phyloP scores from a whole-genome alignment of 2,888 invertebrate genomes.

The Ornithoptera priamus region DNA sequence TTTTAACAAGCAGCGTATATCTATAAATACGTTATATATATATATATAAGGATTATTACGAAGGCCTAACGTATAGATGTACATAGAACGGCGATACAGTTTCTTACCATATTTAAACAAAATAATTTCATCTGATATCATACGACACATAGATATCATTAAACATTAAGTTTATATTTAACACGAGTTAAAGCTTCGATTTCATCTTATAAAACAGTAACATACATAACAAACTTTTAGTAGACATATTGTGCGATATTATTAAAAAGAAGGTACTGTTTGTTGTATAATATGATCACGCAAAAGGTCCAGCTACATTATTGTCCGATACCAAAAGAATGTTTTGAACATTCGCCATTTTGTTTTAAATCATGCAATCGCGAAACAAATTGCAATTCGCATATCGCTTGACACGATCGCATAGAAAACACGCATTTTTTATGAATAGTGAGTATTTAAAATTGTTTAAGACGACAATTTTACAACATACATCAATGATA shows the following conservation, averaged over 20 bases:
- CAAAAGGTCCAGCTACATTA: constrained; percentile 62
- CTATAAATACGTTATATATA: constrained; percentile 18
- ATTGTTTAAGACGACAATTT: constrained; percentile 60
- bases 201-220: constrained; percentile 65
- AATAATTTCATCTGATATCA: constrained; percentile 30
- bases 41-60: neutral
- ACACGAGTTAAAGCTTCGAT: constrained; percentile 76
- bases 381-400: constrained; percentile 4
- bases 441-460: constrained; percentile 29
- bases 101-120: constrained; percentile 26
- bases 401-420: constrained; percentile 26
- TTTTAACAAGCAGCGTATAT: constrained; percentile 26
- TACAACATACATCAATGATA: constrained; percentile 57
- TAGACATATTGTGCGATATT: constrained; percentile 35
- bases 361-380: constrained; percentile 26
- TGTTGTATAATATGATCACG: constrained; percentile 32
- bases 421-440: constrained; percentile 10
- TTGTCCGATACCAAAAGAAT: constrained; percentile 70
- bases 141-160: constrained; percentile 39
- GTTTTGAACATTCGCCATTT: constrained; percentile 56
- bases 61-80: constrained; percentile 2
- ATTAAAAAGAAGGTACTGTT: constrained; percentile 35
- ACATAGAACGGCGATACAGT: neutral
- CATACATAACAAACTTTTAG: constrained; percentile 46
- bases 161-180: constrained; percentile 55